A percentile compares a stretch with the other conserved stretches of the same genome.
Evolutionary conservation across 1,140 invertebrate genomes (phyloP).

Genomic region (Cyrtorhinus lividipennis): DNA sequence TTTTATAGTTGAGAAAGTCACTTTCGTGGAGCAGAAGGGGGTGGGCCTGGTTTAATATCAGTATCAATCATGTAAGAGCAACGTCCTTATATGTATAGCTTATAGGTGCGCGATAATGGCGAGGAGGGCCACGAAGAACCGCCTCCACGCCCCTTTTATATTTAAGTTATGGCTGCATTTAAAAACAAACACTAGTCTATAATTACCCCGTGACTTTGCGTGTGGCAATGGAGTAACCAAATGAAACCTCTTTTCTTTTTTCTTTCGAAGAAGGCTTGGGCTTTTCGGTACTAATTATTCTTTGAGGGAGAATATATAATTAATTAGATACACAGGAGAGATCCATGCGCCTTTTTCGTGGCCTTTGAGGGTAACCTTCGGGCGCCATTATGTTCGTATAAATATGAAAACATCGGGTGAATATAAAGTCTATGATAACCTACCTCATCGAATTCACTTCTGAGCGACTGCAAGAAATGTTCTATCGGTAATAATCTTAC

Average conservation of each 20-base stretch:
- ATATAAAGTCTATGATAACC: neutral
- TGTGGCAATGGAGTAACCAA: too few species aligned
- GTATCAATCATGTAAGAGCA: neutral
- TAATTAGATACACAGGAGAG: neutral
- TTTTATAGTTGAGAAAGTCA: too few species aligned
- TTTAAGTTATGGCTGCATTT: neutral
- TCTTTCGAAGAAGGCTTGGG: neutral
- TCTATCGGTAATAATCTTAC: too few species aligned
- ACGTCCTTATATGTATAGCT: too few species aligned
- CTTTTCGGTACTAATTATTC: neutral
- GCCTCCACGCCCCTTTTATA: neutral
- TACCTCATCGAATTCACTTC: neutral
- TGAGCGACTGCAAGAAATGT: too few species aligned
- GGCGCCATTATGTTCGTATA: neutral
- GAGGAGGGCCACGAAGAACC: neutral
- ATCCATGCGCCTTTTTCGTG: neutral
- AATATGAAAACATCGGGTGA: too few species aligned
- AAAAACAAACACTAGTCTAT: neutral
- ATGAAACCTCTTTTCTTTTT: too few species aligned
- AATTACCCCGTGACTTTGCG: neutral
- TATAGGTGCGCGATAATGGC: neutral
- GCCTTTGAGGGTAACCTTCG: neutral
- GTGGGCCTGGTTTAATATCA: neutral
- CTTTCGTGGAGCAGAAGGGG: too few species aligned
- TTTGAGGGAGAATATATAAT: neutral